Evolutionary conservation across 2,797 vertebrate genomes (phyloP), one percentile per base, ranked within the genome.

Genomic region (Carapus acus): DNA sequence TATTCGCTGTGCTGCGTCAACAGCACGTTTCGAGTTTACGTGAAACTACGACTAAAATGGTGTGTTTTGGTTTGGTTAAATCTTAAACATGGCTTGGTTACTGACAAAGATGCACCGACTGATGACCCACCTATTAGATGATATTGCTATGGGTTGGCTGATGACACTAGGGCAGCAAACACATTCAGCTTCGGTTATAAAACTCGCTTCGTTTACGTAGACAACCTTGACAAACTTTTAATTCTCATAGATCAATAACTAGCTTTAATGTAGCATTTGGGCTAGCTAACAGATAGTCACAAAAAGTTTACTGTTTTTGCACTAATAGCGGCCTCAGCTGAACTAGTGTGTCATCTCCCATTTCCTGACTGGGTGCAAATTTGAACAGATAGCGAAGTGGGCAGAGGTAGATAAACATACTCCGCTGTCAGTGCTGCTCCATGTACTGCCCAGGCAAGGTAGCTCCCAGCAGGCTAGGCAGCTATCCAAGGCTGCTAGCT

Each of bases 381-480:
- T 22, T 22, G 49, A 50, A 18, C 54, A 41, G 56, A 52, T 58
- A 67, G 70, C 65, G 60, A 57, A 61, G 9, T 36, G 51, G 39
- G 45, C 27, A 54, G 34, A 29, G 46, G 42, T 20, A 67, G 53
- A 57, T 51, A 43, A 57, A 63, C 80, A 23, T 78, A 86, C 78
- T 80, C 76, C 42, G 48, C 67, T 49, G 62, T 65, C 60, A 60
- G 61, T 43, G 62, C 54, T 11, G 66, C 70, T 80, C 59, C 73
- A 58, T 37, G 73, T 57, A 55, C 41, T 15, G 48, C 63, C 54
- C 56, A 54, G 13, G 14, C 60, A 54, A 22, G 50, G 40, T 49
- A 54, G 73, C 65, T 50, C 49, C 45, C 29, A 78, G 74, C 78
- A 43, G 73, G 71, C 74, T 74, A 63, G 79, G 75, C 70, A 67